These are phyloP conservation scores for Diadegma fenestrale DNA, from an alignment of 2,888 invertebrate species.

Conservation along the genomic window DNA sequence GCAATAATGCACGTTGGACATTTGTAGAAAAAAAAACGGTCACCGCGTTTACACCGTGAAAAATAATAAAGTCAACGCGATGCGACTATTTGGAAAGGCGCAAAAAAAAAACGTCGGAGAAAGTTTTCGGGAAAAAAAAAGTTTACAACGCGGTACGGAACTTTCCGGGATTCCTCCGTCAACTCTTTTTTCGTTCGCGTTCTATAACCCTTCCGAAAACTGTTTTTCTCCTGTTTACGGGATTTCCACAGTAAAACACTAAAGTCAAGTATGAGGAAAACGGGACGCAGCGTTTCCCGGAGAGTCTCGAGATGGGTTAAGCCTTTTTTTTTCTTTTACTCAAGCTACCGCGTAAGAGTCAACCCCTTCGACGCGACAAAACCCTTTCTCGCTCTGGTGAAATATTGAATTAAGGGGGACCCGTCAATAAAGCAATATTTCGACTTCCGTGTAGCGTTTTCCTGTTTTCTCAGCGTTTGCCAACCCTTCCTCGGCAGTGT, in stretches of 20 bases:
- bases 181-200: constrained; percentile 49
- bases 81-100: constrained; percentile 46
- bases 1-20: constrained; percentile 35
- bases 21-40: constrained; percentile 41
- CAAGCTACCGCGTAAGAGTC: constrained; percentile 53
- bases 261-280: constrained; percentile 72
- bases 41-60: constrained; percentile 32
- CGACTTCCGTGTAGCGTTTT: constrained; percentile 73
- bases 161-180: constrained; percentile 19
- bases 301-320: constrained; percentile 45
- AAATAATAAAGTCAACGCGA: constrained; percentile 67
- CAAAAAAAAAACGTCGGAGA: constrained; percentile 58
- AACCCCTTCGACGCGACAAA: constrained; percentile 69
- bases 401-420: constrained; percentile 71
- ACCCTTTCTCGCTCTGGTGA: constrained; percentile 69
- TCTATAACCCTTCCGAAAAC: constrained; percentile 66
- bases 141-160: constrained; percentile 59
- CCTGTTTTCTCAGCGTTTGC: constrained; percentile 30
- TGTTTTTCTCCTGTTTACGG: constrained; percentile 56
- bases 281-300: constrained; percentile 52
- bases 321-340: constrained; percentile 61
- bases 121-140: constrained; percentile 51
- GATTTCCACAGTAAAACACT: constrained; percentile 75
- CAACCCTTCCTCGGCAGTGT: constrained; percentile 75
- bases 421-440: constrained; percentile 83